Conservation (phyloP, 1,140 invertebrate genomes). For the Varroa destructor region DNA sequence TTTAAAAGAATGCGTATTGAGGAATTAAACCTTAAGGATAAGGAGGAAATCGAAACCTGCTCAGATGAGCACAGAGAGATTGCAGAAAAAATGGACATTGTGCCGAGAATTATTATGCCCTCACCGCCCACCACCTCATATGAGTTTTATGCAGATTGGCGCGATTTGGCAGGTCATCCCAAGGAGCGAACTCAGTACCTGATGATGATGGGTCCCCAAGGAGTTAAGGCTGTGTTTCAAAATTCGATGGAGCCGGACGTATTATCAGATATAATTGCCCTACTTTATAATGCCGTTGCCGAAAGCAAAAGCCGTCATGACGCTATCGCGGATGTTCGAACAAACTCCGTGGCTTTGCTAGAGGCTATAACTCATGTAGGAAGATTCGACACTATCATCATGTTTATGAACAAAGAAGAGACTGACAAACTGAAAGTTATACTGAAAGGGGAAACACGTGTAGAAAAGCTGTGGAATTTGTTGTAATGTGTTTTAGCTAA, state of each 20-base stretch:
- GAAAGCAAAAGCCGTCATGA: slow-evolving; percentile 34
- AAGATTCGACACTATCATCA: slow-evolving; percentile 40
- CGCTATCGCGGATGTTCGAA: slow-evolving; percentile 3
- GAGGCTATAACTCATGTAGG: slow-evolving; percentile 38
- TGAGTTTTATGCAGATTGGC: slow-evolving; percentile 43
- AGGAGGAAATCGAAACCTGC: no score
- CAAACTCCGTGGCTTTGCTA: background rate
- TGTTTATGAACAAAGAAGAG: slow-evolving; percentile 42
- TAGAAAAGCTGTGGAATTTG: slow-evolving; percentile 14
- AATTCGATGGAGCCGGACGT: slow-evolving; percentile 40
- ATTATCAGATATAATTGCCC: slow-evolving; percentile 38
- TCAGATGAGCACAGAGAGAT: no score
- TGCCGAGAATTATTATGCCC: slow-evolving; percentile 29
- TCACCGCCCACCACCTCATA: slow-evolving; percentile 37
- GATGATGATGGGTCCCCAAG: slow-evolving; percentile 35
- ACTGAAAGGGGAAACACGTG: background rate
- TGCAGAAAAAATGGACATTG: slow-evolving; percentile 44
- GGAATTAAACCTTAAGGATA: background rate
- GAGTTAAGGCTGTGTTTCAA: slow-evolving; percentile 37
- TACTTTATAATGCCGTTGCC: slow-evolving; percentile 35
- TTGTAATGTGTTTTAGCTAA: background rate
- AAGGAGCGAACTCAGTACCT: slow-evolving; percentile 39
- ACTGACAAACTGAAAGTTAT: slow-evolving; percentile 26
- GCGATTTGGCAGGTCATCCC: slow-evolving; percentile 37
- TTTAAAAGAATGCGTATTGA: slow-evolving; percentile 20